Base-by-base conservation (phyloP, 2,888 invertebrate species). In the Pachydiplax longipennis region DNA sequence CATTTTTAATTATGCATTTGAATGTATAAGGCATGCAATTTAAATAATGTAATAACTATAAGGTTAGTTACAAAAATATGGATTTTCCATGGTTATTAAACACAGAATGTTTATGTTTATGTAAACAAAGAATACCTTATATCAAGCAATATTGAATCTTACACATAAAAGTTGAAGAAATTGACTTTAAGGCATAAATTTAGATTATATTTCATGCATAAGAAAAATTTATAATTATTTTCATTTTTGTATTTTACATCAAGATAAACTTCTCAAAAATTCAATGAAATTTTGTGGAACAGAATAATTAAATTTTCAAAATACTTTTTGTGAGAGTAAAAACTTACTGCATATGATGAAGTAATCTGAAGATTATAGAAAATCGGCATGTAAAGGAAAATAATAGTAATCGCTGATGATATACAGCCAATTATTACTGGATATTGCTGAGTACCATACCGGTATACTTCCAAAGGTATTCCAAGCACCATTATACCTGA, bases 401-500 rank as follows among this genome's bases (percentile, higher is more conserved):
- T 96, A 95, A 97, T 96, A 1, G 96, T 94, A 35, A 96, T 92
- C n/a, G 96, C 96, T 95, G 96, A 96, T 90, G 96, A 92, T 58
- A 96, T 93, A 82, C 97, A 95, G 0, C 96, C 96, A 37, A 95
- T 94, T 18, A 95, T 94, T 15, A 97, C 95, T 93, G 95, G 97
- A 2, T 96, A 94, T 93, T 97, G 98, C 92, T 97, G 97, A 6
- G 96, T 97, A 3, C 98, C 98, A 92, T 97, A 96, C 92, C 97
- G 96, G 93, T 97, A 97, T 22, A 97, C 95, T 93, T 97, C 97
- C 0, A 97, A 97, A 0, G 97, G 97, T 12, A 96, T 96, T 3
- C 97, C 97, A 91, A 97, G 94, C 65, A 97, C 93, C 0, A 97
- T 97, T 92, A 97, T 97, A 1, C 97, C 97, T 22, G 97, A 97